These are phyloP conservation scores for Heliconius cydno DNA, from an alignment of 2,888 invertebrate genomes.

Conservation along the genomic window DNA sequence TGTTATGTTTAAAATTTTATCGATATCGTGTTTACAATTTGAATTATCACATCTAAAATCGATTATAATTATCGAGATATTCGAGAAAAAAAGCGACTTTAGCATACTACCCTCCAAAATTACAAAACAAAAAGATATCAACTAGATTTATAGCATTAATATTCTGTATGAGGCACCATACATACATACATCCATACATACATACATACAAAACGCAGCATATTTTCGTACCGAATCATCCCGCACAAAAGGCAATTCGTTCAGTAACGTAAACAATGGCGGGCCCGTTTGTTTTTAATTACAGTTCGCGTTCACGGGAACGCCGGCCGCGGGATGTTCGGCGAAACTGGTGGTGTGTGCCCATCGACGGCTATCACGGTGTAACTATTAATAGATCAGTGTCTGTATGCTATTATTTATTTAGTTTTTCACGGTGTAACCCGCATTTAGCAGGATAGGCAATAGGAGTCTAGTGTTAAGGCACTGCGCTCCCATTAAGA, in stretches of 20 bases:
- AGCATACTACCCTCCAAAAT: not conserved
- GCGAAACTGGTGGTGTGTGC: constrained; percentile 26
- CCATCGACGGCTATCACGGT: constrained; percentile 22
- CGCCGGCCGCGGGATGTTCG: constrained; percentile 42
- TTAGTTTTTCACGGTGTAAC: not conserved
- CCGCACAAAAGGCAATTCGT: constrained; percentile 47
- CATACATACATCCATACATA: not conserved
- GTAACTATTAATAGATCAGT: constrained; percentile 1
- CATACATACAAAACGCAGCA: constrained; percentile 30
- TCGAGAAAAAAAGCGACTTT: not conserved
- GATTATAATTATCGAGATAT: not conserved
- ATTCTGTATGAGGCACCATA: constrained; percentile 15
- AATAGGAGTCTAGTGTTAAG: too few relatives aligned
- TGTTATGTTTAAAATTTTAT: too few relatives aligned
- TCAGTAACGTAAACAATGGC: constrained; percentile 58
- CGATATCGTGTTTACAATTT: not conserved
- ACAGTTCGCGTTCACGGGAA: constrained; percentile 50
- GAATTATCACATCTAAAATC: not conserved
- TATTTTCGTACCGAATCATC: constrained; percentile 46
- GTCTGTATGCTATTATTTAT: not conserved
- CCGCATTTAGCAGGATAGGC: not conserved
- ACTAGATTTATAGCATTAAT: constrained; percentile 24
- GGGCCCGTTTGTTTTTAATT: constrained; percentile 62
- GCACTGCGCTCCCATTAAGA: too few relatives aligned
- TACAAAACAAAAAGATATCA: constrained; percentile 19